Evolutionary conservation across 2,888 invertebrate genomes (phyloP).

Genomic region (Amiota mariae): DNA sequence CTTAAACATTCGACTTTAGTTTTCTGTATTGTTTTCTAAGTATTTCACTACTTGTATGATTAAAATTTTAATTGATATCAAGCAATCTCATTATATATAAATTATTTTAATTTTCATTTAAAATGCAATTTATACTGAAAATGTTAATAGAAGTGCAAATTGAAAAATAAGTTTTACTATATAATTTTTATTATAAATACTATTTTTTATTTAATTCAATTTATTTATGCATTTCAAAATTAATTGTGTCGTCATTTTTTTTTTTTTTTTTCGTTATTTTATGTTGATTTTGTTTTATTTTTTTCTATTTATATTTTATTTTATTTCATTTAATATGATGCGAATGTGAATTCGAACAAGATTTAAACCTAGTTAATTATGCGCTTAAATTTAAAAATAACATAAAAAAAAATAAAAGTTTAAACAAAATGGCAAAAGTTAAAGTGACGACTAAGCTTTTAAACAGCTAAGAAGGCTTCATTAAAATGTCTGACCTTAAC

Average conservation of each 20-base stretch:
- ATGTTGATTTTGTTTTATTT: neutral
- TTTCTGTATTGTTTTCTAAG: no score
- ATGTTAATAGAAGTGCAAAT: no score
- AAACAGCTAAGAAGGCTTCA: conserved; percentile 27
- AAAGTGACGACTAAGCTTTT: neutral
- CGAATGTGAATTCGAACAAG: neutral
- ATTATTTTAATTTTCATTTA: no score
- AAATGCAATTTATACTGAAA: no score
- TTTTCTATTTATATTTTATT: neutral
- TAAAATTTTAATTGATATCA: no score
- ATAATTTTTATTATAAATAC: no score
- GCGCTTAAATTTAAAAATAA: neutral
- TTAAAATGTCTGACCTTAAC: conserved; percentile 49
- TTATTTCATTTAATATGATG: neutral
- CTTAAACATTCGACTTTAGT: no score
- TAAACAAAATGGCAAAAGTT: neutral
- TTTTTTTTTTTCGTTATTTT: neutral
- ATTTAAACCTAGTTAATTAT: neutral
- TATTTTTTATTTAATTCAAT: neutral
- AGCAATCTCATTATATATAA: no score
- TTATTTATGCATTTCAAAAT: conserved; percentile 11
- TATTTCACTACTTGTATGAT: no score
- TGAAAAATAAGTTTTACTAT: no score
- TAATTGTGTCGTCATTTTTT: neutral
- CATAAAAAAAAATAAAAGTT: no score